Evolutionary conservation across 2,888 invertebrate genomes (phyloP).

Genomic region (Tiliacea citrago): DNA sequence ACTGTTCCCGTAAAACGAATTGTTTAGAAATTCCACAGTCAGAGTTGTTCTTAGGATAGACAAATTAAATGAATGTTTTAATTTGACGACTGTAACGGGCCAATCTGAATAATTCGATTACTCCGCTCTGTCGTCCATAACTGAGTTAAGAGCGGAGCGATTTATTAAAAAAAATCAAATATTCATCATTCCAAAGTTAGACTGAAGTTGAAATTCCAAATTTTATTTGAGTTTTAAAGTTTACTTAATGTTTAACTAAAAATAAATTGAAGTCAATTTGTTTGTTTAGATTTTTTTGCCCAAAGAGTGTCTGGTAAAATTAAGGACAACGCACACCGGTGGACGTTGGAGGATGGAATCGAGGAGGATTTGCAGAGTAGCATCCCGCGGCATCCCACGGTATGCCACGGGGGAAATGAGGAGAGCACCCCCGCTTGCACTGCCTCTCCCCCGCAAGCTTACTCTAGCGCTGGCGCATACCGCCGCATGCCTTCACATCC

Average conservation of each 20-base stretch:
- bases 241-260: slow-evolving; percentile 48
- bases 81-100: slow-evolving; percentile 80
- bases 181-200: slow-evolving; percentile 72
- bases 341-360: no score
- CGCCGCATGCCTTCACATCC: no score
- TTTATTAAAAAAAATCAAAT: slow-evolving; percentile 79
- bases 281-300: slow-evolving; percentile 35
- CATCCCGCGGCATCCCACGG: no score
- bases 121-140: slow-evolving; percentile 77
- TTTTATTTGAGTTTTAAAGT: slow-evolving; percentile 61
- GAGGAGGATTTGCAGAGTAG: no score
- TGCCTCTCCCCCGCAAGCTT: no score
- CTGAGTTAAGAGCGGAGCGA: slow-evolving; percentile 74
- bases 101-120: slow-evolving; percentile 85
- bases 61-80: slow-evolving; percentile 82
- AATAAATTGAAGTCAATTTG: slow-evolving; percentile 52
- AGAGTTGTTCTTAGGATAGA: slow-evolving; percentile 66
- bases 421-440: no score
- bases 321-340: no score
- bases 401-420: no score
- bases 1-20: slow-evolving; percentile 32
- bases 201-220: slow-evolving; percentile 58
- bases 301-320: slow-evolving; percentile 4
- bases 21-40: slow-evolving; percentile 57
- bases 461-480: no score